Percentiles rank a stretch among this genome's conserved stretches.
Conservation (phyloP, 2,113 vertebrate genomes). For the Macquaria ambigua region DNA sequence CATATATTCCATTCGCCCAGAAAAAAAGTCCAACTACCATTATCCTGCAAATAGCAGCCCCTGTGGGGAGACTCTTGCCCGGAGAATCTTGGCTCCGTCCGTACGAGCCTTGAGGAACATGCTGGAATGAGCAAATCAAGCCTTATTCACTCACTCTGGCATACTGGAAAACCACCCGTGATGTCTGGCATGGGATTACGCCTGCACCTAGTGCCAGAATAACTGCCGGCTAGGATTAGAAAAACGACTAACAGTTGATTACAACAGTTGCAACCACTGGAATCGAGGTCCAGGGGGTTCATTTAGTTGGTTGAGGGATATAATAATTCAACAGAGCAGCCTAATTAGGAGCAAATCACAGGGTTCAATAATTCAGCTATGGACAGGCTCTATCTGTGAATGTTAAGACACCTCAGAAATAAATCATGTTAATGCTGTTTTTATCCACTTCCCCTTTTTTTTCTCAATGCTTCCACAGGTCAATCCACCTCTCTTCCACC, state of each 20-base stretch:
- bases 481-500: slow-evolving; percentile 5
- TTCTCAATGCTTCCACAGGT: not conserved
- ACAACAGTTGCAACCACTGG: slow-evolving; percentile 63
- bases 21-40: slow-evolving; percentile 58
- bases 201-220: slow-evolving; percentile 60
- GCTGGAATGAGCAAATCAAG: slow-evolving; percentile 69
- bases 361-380: slow-evolving; percentile 49
- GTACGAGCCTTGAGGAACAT: slow-evolving; percentile 59
- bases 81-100: slow-evolving; percentile 56
- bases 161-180: slow-evolving; percentile 70
- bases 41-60: slow-evolving; percentile 62
- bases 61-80: slow-evolving; percentile 30
- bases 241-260: slow-evolving; percentile 61
- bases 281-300: slow-evolving; percentile 47
- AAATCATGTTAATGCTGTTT: slow-evolving; percentile 20
- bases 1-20: slow-evolving; percentile 29
- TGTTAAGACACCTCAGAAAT: slow-evolving; percentile 31
- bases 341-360: slow-evolving; percentile 60
- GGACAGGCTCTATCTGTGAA: slow-evolving; percentile 14
- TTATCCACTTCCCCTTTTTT: not conserved
- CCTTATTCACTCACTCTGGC: slow-evolving; percentile 59
- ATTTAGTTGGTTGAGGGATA: slow-evolving; percentile 39
- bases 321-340: slow-evolving; percentile 48
- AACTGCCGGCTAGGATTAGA: slow-evolving; percentile 69
- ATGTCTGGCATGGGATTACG: slow-evolving; percentile 65